Base-by-base conservation (phyloP, 92 coral and sea anemone genomes). In the Isaurus tuberculatus region DNA sequence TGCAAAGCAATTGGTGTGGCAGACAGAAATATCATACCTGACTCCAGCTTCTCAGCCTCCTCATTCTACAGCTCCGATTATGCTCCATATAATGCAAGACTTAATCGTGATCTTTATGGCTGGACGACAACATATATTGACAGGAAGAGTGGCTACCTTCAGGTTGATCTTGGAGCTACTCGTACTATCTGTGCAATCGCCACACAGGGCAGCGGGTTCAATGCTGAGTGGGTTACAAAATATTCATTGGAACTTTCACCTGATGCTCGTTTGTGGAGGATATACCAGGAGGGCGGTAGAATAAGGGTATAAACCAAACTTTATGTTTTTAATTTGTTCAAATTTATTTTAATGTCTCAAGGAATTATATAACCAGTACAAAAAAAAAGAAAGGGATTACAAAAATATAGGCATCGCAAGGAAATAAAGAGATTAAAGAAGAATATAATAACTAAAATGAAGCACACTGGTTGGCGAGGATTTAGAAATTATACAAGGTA, bases 31-130 rank as follows among this genome's bases (percentile, higher is more conserved):
- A 20, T 43, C 26, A 40, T 43, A 1, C 77, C 77, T 9, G 77
- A 71, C 55, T 30, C 23, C 51, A n/a, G 53, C 7, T 71, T 71
- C 55, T 14, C 77, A 9, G 77, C 77, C 2, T 71, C 77, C 26
- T n/a, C 77, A 17, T 43, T n/a, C 17, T 40, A 71, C 31, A 22
- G 58, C 55, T 7, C 17, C 55, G 28, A 22, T 17, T 71, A 71
- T 22, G 77, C 77, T 20, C 77, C 77, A 16, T 19, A 37, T 71
- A 71, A 71, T 0, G 77, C 77, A 5, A 71, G 77, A 71, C 77
- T 71, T 10, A 71, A 71, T 26, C 26, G 55, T 3, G 15, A 36
- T 42, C 9, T 26, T 17, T 11, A 23, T 6, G 77, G 77, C 29
- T 71, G 77, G 77, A n/a, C 77, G n/a, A 25, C 77, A 71, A 20